Evolutionary conservation across 2,888 invertebrate species (phyloP), one percentile per base, ranked within the genome.

Genomic region (Prionchulus punctatus): DNA sequence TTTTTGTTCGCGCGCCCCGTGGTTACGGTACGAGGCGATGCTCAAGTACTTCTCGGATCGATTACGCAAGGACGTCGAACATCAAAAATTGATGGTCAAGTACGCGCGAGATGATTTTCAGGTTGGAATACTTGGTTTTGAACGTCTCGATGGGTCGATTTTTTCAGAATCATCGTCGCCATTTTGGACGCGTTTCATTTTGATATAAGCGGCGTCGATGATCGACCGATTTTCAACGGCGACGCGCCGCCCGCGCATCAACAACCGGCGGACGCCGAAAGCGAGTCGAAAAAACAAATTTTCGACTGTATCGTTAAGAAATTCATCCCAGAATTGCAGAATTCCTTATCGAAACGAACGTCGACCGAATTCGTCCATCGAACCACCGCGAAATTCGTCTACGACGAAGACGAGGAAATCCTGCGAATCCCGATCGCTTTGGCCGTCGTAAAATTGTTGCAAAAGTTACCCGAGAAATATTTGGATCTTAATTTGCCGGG

Each of bases 161-260:
- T 26, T 49, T 52, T 2, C 63, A 72, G 75, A 59, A 67, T 76
- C 18, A 64, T 76, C 43, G 73, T 73, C 2, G 80, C 81, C 0
- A 82, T 94, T 59, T 76, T 94, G 60, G 88, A 92, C 69, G 81
- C 85, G 0, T 94, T 92, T 68, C 92, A 92, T 74, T 94, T 85
- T 71, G 86, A 92, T 75, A 76, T 92, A 26, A 12, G 21, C 7
- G 21, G 12, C 47, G 27, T 21, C 21, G 7, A 26, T 7, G 7
- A 7, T 7, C 3, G 7, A 26, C 7, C 47, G 23, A n/a, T 45
- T 45, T 4, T 45, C 12, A 45, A 45, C 36, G 36, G 7, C 18
- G 36, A 36, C 18, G 12, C 7, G 18, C 7, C 36, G 18, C 7
- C 36, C 18, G 36, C 7, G 36, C 7, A 12, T 36, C 36, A 36